phyloP scores from a whole-genome alignment of 1,140 invertebrate species.

The Araneus ventricosus region DNA sequence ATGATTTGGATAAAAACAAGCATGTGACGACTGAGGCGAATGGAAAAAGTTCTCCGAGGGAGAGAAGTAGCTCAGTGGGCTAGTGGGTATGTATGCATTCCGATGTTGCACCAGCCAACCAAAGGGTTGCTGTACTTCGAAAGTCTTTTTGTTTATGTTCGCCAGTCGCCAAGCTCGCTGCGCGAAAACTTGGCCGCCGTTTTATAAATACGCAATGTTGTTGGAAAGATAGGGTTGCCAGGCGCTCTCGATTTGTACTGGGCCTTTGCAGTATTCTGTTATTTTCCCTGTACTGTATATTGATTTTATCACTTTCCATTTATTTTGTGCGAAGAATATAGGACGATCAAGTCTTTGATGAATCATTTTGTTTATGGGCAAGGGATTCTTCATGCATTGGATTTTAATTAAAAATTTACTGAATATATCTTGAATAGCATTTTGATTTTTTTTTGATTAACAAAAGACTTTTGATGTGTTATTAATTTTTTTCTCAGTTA shows the following conservation, averaged over 20 bases:
- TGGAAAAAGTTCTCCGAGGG: neutral
- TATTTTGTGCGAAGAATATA: no score
- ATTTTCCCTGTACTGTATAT: no score
- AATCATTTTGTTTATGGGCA: no score
- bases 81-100: constrained; percentile 7
- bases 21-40: neutral
- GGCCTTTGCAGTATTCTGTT: no score
- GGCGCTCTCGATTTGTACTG: neutral
- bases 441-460: no score
- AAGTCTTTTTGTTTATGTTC: constrained; percentile 16
- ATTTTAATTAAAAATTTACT: no score
- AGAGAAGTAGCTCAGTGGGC: constrained; percentile 27
- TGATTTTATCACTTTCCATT: no score
- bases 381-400: no score
- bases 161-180: neutral
- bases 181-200: neutral
- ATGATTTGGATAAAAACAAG: neutral
- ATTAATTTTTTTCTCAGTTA: no score
- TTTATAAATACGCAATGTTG: neutral
- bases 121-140: neutral
- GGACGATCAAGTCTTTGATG: no score
- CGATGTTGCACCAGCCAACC: neutral
- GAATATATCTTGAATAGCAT: no score
- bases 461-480: no score
- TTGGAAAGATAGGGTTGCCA: neutral